Conservation (phyloP, 2,797 vertebrate species). For the Falco naumanni region DNA sequence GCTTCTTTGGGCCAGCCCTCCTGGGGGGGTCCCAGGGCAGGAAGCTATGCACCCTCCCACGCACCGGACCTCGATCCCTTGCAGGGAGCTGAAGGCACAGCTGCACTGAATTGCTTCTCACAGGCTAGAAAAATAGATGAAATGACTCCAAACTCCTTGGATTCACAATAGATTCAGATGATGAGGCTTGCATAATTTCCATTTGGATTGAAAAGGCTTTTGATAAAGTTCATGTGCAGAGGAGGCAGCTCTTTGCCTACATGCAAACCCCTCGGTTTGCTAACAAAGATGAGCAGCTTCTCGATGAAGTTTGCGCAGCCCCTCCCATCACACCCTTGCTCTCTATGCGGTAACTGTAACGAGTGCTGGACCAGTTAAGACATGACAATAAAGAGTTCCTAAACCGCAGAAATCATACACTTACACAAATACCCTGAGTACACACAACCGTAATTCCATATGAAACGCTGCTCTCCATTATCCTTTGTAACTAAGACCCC, state of each 20-base stretch:
- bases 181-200: background rate
- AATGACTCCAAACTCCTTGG: background rate
- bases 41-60: background rate
- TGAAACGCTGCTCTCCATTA: background rate
- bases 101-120: background rate
- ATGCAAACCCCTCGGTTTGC: rapidly evolving
- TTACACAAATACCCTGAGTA: background rate
- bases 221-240: background rate
- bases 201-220: background rate
- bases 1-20: background rate
- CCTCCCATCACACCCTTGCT: background rate
- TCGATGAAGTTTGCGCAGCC: background rate
- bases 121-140: background rate
- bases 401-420: background rate
- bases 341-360: rapidly evolving
- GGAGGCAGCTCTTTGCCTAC: background rate
- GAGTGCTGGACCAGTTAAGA: background rate
- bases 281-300: rapidly evolving
- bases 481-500: background rate
- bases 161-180: background rate
- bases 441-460: background rate
- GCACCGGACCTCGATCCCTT: background rate
- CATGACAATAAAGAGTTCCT: background rate
- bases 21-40: background rate
- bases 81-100: background rate